Evolutionary conservation across 2,888 invertebrate species (phyloP).

Genomic region (Stratiomys singularior): DNA sequence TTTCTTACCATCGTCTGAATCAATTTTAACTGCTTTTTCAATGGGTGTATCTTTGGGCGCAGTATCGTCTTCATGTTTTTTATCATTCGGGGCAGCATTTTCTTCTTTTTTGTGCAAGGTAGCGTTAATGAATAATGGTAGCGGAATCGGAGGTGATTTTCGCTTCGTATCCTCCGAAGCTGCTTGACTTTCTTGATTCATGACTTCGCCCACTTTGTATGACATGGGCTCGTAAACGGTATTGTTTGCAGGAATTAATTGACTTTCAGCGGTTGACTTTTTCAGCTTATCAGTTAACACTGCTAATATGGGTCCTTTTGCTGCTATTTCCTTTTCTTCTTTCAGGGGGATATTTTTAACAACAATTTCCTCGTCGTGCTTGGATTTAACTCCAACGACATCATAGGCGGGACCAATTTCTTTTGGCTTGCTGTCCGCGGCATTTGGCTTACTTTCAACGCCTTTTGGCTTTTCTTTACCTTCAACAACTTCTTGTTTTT

Average conservation of each 20-base stretch:
- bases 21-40: slow-evolving; percentile 12
- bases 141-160: slow-evolving; percentile 59
- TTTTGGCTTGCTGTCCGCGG: background rate
- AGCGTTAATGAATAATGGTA: slow-evolving; percentile 59
- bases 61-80: background rate
- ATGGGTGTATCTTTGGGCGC: background rate
- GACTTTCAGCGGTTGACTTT: too few species aligned
- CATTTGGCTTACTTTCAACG: too few species aligned
- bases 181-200: slow-evolving; percentile 48
- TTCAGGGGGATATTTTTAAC: slow-evolving; percentile 16
- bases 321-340: slow-evolving; percentile 7
- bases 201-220: slow-evolving; percentile 60
- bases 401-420: slow-evolving; percentile 51
- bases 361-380: background rate
- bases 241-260: background rate
- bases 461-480: too few species aligned
- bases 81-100: background rate
- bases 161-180: slow-evolving; percentile 51
- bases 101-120: slow-evolving; percentile 52
- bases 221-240: slow-evolving; percentile 61
- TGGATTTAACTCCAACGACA: background rate
- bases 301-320: slow-evolving; percentile 7
- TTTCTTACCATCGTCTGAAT: background rate
- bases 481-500: slow-evolving; percentile 53
- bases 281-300: slow-evolving; percentile 22